A percentile compares a stretch with the other conserved stretches of the same genome.
These are phyloP conservation scores for Acanthurus leucopareius DNA, from an alignment of 2,797 vertebrate species.

Conservation along the genomic window DNA sequence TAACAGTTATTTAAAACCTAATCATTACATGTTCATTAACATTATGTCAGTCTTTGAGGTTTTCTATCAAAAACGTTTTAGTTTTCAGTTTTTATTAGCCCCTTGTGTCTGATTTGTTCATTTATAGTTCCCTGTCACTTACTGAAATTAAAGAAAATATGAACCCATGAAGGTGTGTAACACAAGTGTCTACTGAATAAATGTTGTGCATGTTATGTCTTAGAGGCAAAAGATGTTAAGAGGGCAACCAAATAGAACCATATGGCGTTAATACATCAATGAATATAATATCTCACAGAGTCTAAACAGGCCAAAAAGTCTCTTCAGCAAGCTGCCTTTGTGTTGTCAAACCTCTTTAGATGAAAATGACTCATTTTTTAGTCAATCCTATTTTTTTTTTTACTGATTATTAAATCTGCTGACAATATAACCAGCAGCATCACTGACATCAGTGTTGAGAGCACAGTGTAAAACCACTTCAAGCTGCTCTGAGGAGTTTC, in stretches of 20 bases:
- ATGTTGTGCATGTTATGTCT: slow-evolving; percentile 30
- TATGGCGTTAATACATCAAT: not conserved
- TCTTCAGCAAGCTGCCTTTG: not conserved
- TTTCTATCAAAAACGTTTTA: not conserved
- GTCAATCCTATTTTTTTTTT: not conserved
- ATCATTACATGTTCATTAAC: not conserved
- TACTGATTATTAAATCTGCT: slow-evolving; percentile 16
- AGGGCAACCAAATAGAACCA: not conserved
- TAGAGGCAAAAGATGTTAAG: slow-evolving; percentile 19
- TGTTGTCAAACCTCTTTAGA: slow-evolving; percentile 12
- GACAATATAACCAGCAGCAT: slow-evolving; percentile 3
- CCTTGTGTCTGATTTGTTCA: not conserved
- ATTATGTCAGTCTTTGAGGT: not conserved
- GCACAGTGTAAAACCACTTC: not conserved
- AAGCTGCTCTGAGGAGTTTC: slow-evolving; percentile 28
- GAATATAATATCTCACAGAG: not conserved
- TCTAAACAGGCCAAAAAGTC: not conserved
- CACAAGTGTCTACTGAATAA: slow-evolving; percentile 12
- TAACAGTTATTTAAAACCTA: not conserved
- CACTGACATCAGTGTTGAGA: slow-evolving; percentile 4
- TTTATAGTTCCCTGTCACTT: not conserved
- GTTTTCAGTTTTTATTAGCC: slow-evolving; percentile 15
- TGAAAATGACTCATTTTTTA: slow-evolving; percentile 24
- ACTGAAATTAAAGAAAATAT: slow-evolving; percentile 3
- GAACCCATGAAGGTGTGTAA: slow-evolving; percentile 26